Evolutionary conservation across 2,888 invertebrate genomes (phyloP).

Genomic region (Hypomecis atomaria): DNA sequence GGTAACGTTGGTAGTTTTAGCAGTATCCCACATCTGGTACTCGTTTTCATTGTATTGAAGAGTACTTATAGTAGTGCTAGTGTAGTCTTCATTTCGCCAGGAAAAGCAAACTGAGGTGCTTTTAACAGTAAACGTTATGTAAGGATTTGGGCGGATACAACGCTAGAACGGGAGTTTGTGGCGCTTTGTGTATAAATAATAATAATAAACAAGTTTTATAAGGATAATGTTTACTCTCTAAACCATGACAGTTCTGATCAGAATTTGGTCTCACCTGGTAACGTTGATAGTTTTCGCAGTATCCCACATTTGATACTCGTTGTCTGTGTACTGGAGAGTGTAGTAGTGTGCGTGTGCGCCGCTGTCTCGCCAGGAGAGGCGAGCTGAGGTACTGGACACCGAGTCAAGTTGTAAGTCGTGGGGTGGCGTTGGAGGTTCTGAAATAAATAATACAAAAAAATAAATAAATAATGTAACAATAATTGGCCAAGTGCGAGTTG

Average conservation of each 20-base stretch:
- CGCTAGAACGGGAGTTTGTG: no score
- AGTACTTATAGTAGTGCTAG: constrained; percentile 73
- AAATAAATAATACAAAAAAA: constrained; percentile 33
- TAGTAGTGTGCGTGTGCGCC: constrained; percentile 74
- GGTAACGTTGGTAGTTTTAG: constrained; percentile 72
- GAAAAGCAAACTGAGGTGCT: constrained; percentile 72
- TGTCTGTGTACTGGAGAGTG: constrained; percentile 70
- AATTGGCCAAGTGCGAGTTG: no score
- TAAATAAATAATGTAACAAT: no score
- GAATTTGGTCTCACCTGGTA: constrained; percentile 60
- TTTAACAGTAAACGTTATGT: no score
- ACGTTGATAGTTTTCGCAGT: constrained; percentile 71
- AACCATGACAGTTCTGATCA: neutral
- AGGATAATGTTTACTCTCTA: no score
- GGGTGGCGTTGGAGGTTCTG: constrained; percentile 79
- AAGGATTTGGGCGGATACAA: no score
- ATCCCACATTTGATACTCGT: constrained; percentile 74
- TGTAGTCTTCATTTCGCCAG: constrained; percentile 74
- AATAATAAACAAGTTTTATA: no score
- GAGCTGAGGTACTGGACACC: constrained; percentile 68
- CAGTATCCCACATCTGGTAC: constrained; percentile 72
- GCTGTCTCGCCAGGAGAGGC: constrained; percentile 76
- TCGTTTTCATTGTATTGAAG: constrained; percentile 72
- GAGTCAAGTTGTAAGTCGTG: constrained; percentile 76
- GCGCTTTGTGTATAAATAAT: no score